Base-by-base conservation (phyloP, 2,888 invertebrate genomes). In the Pediacus dermestoides region DNA sequence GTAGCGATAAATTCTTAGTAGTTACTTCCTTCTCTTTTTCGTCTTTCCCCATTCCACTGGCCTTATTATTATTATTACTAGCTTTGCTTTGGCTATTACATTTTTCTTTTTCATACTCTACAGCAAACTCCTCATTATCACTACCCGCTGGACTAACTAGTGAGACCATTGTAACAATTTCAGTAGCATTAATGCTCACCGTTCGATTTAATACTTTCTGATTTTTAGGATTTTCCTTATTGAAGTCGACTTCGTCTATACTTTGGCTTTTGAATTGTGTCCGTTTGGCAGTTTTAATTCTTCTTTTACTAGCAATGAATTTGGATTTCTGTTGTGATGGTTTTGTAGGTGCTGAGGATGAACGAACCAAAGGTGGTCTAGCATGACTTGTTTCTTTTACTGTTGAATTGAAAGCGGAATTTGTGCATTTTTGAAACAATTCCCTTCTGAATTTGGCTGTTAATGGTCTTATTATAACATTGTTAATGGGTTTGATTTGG, bases 141-240 rank as follows among this genome's bases (percentile, higher is more conserved):
- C 81, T 81, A 22, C 76, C 79, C 10, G 77, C 76, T 1, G 82
- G 80, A 55, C 81, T 81, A 2, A 82, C 70, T 27, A 83, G 63
- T 0, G 82, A 82, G 0, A 83, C 81, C 74, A 82, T 76, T 0
- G 83, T 83, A 1, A 81, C 74, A 18, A 83, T 70, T 25, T 74
- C 74, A 1, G 57, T 53, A 2, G 60, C 64, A 22, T 55, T 50
- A 13, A 57, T 52, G 2, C 59, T 55, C 2, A 61, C 57, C 9
- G 44, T 48, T 21, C 53, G 37, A 41, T 54, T 51, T 46, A 56
- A 36, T 32, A 51, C 42, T 26, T 49, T 46, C 43, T 56, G 35
- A 28, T 36, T 57, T 35, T 48, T 49, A 8, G 43, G 39, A 36
- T 39, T 41, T 23, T 52, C 49, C 37, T 48, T 50, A 28, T 52